Evolutionary conservation across 2,888 invertebrate genomes (phyloP).

Genomic region (Danaus chrysippus): DNA sequence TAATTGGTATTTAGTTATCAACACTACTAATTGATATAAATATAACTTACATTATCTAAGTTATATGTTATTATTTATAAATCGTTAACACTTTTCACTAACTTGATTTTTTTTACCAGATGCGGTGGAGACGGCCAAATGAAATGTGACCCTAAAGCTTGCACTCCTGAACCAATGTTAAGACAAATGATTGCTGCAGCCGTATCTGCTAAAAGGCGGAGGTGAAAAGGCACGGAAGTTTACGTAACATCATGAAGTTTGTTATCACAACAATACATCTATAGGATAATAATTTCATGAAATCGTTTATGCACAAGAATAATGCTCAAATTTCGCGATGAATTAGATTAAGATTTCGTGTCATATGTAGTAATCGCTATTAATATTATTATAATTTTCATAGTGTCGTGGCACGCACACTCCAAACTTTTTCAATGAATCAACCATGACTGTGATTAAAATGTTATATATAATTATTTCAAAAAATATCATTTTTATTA

Average conservation of each 20-base stretch:
- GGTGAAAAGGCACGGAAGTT: conserved; percentile 75
- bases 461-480: conserved; percentile 61
- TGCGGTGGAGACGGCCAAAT: conserved; percentile 96
- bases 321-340: conserved; percentile 76
- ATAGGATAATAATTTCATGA: conserved; percentile 68
- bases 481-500: conserved; percentile 54
- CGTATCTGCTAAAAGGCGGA: conserved; percentile 84
- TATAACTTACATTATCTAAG: not conserved
- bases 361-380: conserved; percentile 73
- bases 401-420: conserved; percentile 69
- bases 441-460: conserved; percentile 75
- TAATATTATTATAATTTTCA: conserved; percentile 56
- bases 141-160: conserved; percentile 95
- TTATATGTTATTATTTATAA: not conserved
- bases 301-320: conserved; percentile 73
- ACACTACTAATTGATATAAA: not conserved
- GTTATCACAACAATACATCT: conserved; percentile 60
- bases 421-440: conserved; percentile 55
- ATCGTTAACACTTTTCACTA: conserved; percentile 8
- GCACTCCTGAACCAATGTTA: conserved; percentile 93
- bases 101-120: conserved; percentile 71
- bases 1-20: not conserved
- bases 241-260: conserved; percentile 45
- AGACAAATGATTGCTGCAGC: conserved; percentile 93
- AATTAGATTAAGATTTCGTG: conserved; percentile 77